Base-by-base conservation (phyloP, 2,113 vertebrate species). In the Pomatorhinus ruficollis region DNA sequence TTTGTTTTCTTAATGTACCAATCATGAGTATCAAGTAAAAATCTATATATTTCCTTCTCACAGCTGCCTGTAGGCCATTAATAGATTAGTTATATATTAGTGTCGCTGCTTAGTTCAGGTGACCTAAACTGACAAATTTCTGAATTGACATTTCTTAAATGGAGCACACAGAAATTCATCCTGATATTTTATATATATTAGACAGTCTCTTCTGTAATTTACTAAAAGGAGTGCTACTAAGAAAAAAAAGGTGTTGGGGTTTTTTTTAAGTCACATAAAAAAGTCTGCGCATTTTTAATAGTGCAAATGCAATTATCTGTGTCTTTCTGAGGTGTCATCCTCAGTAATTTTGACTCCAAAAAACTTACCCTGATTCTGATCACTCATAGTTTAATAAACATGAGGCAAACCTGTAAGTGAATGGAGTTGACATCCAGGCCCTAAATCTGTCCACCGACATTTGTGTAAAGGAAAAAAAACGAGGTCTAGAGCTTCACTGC, bases 361-460 rank as follows among this genome's bases (percentile, higher is more conserved):
- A 82, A 72, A 71, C 57, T 89, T 60, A 59, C 31, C 61, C 75
- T 12, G 53, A 79, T 65, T 94, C 49, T 71, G 61, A 89, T 69
- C 49, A 83, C 52, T 28, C 80, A 70, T 42, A 89, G 37, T 79
- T 87, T 96, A 95, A 85, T 42, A 96, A 95, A 91, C 50, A 94
- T 2, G 85, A 93, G 14, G 68, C 37, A 94, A 92, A 72, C 37
- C n/a, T 59, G 27, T 14, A 95, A 75, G 23, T 30, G 71, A 97
- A 83, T 9, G 8, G 72, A 94, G 68, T 17, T 95, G 95, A 95
- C 95, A 89, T 63, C 77, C 56, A 94, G 96, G 94, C 45, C 96
- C 96, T 93, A 90, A 90, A 97, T 94, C 68, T 93, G 93, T 96
- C 91, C 76, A 88, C 30, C 72, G 82, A 88, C 72, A 92, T 96